Percentiles rank a stretch among this genome's conserved stretches.
Conservation (phyloP, 2,888 invertebrate species). For the Acanthosepion lycidas region DNA sequence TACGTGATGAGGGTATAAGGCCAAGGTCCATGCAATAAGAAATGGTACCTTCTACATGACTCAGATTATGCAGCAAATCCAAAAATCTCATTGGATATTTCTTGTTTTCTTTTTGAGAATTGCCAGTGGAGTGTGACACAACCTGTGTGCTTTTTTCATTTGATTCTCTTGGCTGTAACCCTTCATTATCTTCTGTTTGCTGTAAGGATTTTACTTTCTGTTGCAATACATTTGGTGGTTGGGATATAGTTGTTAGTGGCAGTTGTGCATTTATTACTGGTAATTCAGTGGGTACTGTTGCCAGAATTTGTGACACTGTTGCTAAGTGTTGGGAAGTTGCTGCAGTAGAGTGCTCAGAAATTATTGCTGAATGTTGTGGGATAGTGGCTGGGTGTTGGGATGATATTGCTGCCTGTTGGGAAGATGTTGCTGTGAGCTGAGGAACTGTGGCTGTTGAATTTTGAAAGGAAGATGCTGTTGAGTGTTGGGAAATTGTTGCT, state of each 20-base stretch:
- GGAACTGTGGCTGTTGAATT: background rate
- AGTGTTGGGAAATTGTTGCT: background rate
- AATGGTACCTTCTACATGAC: slow-evolving; percentile 39
- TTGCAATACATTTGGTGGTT: background rate
- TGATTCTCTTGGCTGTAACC: background rate
- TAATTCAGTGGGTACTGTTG: background rate
- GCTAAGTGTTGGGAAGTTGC: background rate
- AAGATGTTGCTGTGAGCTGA: background rate
- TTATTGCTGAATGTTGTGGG: background rate
- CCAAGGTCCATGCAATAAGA: slow-evolving; percentile 37
- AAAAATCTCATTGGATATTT: slow-evolving; percentile 11
- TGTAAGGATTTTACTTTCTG: background rate
- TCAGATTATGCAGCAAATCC: slow-evolving; percentile 14
- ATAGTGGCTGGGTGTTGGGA: background rate
- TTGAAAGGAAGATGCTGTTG: background rate
- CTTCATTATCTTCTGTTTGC: background rate
- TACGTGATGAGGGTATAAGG: slow-evolving; percentile 41
- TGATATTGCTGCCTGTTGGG: too few relatives aligned
- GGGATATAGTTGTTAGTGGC: background rate
- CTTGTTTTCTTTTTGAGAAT: background rate
- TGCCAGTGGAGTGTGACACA: background rate
- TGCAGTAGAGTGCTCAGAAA: background rate
- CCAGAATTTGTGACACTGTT: background rate
- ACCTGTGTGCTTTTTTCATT: slow-evolving; percentile 38
- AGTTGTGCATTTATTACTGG: background rate